Evolutionary conservation across 2,888 invertebrate species (phyloP).

Genomic region (Drosophila meridiana): DNA sequence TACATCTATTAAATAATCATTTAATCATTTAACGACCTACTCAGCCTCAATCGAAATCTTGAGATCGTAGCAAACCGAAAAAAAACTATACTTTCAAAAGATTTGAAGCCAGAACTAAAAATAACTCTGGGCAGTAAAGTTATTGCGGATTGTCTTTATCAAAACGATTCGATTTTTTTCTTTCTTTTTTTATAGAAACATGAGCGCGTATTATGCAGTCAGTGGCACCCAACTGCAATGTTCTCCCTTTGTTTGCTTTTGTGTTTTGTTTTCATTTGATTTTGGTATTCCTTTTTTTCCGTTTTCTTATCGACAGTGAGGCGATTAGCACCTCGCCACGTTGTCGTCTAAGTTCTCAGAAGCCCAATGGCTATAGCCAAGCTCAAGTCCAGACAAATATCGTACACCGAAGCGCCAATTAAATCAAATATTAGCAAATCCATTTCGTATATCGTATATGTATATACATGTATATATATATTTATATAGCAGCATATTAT

Average conservation of each 20-base stretch:
- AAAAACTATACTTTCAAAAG: too few relatives aligned
- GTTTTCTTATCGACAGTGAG: slow-evolving; percentile 42
- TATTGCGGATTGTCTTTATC: neutral
- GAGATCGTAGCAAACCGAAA: too few relatives aligned
- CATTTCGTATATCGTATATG: slow-evolving; percentile 20
- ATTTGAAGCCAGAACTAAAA: neutral
- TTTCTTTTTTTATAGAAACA: too few relatives aligned
- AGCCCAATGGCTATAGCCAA: neutral
- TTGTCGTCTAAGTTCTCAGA: slow-evolving; percentile 24
- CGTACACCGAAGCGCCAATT: slow-evolving; percentile 26
- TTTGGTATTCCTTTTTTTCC: neutral
- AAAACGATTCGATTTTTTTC: neutral
- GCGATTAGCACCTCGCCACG: slow-evolving; percentile 56
- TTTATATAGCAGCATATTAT: slow-evolving; percentile 23
- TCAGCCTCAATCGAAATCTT: too few relatives aligned
- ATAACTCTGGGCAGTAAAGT: rapidly evolving
- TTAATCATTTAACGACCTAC: too few relatives aligned
- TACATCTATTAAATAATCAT: too few relatives aligned
- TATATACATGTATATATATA: slow-evolving; percentile 21
- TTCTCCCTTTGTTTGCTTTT: neutral
- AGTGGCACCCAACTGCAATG: neutral
- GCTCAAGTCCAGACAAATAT: slow-evolving; percentile 13
- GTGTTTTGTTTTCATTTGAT: neutral
- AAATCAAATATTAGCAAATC: slow-evolving; percentile 33
- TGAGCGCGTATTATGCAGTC: neutral